A percentile compares a stretch with the other conserved stretches of the same genome.
Evolutionary conservation across 2,888 invertebrate species (phyloP).

Genomic region (Meteorus colon): DNA sequence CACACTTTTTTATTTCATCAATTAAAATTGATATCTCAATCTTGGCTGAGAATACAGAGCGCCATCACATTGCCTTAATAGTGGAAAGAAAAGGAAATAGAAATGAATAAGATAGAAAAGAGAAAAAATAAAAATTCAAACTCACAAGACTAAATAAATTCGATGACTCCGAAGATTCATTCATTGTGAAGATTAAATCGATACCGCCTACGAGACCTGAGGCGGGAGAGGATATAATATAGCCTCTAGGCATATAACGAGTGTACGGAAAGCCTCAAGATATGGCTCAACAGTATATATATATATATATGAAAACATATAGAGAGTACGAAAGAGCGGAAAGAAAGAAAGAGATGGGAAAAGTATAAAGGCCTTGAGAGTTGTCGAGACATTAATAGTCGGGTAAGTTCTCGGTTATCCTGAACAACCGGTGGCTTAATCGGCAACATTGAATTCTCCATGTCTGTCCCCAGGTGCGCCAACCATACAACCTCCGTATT

Average conservation of each 20-base stretch:
- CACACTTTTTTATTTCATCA: constrained; percentile 13
- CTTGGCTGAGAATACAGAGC: not conserved
- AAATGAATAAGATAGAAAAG: not conserved
- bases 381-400: constrained; percentile 37
- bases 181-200: constrained; percentile 36
- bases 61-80: constrained; percentile 13
- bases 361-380: constrained; percentile 45
- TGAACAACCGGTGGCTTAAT: constrained; percentile 27
- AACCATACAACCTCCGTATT: not conserved
- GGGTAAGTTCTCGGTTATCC: constrained; percentile 40
- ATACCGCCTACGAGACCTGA: constrained; percentile 39
- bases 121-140: not conserved
- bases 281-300: constrained; percentile 22
- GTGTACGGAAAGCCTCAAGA: constrained; percentile 6
- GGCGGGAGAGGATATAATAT: not conserved
- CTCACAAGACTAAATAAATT: constrained; percentile 25
- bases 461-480: constrained; percentile 18
- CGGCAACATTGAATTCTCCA: constrained; percentile 27
- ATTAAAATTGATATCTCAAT: constrained; percentile 16
- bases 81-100: not conserved
- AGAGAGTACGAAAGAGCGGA: constrained; percentile 26
- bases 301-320: constrained; percentile 27
- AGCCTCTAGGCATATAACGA: constrained; percentile 12
- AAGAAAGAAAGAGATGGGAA: constrained; percentile 15
- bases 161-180: constrained; percentile 35